Evolutionary conservation across 2,113 vertebrate genomes (phyloP), one percentile per base, ranked within the genome.

Genomic region (Terrapene triunguis): DNA sequence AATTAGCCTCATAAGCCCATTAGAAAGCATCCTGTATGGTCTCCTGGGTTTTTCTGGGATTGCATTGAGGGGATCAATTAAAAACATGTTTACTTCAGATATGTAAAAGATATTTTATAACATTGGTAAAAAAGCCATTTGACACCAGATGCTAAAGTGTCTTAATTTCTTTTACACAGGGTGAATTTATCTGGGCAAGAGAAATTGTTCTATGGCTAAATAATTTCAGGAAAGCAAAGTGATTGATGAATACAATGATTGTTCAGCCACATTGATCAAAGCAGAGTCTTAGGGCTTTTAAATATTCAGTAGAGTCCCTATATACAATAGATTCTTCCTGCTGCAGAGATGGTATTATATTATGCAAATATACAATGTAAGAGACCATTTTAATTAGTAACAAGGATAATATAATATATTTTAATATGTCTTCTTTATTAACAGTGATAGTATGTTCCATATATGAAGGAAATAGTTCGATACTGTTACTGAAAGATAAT

Each of bases 321-420:
- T 6, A 44, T 69, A 78, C 92, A 35, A 35, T 35, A 89, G 48
- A 84, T 44, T 93, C 89, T 88, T 90, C 51, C 81, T 78, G 51
- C 17, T 7, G 2, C 79, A 84, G 47, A 96, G 85, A 85, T 78
- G 80, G 96, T n/a, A 94, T 51, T 78, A 88, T 50, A 83, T 87
- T 93, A 93, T 50, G 83, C 50, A 90, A 74, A 97, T 85, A 0
- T 74, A 53, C 25, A 85, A 79, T 9, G 53, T 38, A 92, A 89
- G 93, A 95, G 81, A 79, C 44, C 82, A 92, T 53, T 83, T 92
- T 76, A 44, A 89, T 83, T 83, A 96, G 80, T 44, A 94, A 48
- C 29, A 89, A 80, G 32, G 59, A 10, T 54, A 8, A 47, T 59
- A 80, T 47, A 57, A 69, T 81, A 17, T 47, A 89, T 94, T 90